Base-by-base conservation (phyloP, 2,797 vertebrate species). In the Sorex maritimensis region DNA sequence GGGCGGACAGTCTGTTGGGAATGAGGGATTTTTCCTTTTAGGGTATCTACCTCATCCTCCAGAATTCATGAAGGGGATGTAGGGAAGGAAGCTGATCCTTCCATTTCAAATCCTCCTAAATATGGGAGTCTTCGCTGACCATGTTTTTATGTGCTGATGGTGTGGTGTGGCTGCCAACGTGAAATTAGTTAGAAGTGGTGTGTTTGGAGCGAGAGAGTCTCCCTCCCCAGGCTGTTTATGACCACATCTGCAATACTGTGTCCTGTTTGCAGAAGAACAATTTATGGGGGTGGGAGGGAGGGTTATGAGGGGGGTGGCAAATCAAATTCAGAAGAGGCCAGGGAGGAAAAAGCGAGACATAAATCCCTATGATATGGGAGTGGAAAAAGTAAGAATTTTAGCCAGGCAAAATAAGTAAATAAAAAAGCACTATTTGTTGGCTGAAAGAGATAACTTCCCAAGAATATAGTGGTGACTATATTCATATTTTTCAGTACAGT, bases 1-100 rank as follows among this genome's bases (percentile, higher is more conserved):
- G n/a, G 77, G 49, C 71, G 80, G 75, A 34, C 5, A 23, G 11
- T 78, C 68, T 92, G 28, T 44, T 72, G n/a, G 71, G 58, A 92
- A 87, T 13, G 21, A 92, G 55, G 52, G 44, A 58, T 79, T 95
- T 67, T 94, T 93, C 84, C 86, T 95, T 89, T 92, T 81, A 68
- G 30, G 81, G 38, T 85, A 80, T 80, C 91, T 82, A 74, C 46
- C 30, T 90, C 74, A 38, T 65, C 69, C 49, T 84, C 41, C 52
- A 87, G 78, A 83, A 74, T 83, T 83, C 94, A 92, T 15, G 65
- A 63, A 92, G 80, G 44, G 23, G 52, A 73, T 55, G 24, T 5
- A 55, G 79, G 81, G 55, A 73, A 74, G 19, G 38, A 84, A 80
- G 49, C 8, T 74, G 30, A 84, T 44, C 74, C 86, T 90, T 92